Evolutionary conservation across 2,888 invertebrate genomes (phyloP).

Genomic region (Pristionchus arcanus): DNA sequence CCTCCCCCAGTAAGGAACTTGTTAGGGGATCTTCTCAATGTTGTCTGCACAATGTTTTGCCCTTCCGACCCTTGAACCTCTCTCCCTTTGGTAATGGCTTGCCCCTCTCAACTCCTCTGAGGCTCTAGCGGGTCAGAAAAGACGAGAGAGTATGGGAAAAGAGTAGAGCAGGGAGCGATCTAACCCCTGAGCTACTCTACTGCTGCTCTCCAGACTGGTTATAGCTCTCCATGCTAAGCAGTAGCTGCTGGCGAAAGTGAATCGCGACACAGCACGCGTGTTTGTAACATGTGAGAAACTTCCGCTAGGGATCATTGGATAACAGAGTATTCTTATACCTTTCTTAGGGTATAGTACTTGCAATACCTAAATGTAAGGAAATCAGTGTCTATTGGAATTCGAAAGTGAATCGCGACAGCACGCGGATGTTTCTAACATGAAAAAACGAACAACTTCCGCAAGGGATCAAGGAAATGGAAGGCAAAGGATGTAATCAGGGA

Average conservation of each 20-base stretch:
- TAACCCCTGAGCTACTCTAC: not conserved
- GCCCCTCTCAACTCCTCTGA: not conserved
- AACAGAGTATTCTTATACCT: too few relatives aligned
- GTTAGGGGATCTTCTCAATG: conserved; percentile 36
- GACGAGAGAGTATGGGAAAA: not conserved
- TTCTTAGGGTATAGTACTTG: too few relatives aligned
- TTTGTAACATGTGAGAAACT: not conserved
- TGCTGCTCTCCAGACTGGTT: conserved; percentile 29
- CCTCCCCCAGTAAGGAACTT: conserved; percentile 25
- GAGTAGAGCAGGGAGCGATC: not conserved
- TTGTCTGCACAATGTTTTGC: conserved; percentile 39
- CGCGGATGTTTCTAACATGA: not conserved
- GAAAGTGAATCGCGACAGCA: too few relatives aligned
- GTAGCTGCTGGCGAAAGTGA: conserved; percentile 34
- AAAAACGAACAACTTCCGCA: not conserved
- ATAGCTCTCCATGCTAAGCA: conserved; percentile 15
- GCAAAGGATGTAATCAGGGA: too few relatives aligned
- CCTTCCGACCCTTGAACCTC: conserved; percentile 42
- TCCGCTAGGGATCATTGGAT: conserved; percentile 33
- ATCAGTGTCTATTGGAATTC: too few relatives aligned
- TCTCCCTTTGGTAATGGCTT: not conserved
- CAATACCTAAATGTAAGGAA: too few relatives aligned
- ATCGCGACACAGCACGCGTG: conserved; percentile 2
- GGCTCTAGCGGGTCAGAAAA: not conserved
- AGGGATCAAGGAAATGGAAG: not conserved